Evolutionary conservation across 2,888 invertebrate genomes (phyloP).

Genomic region (Chloroclystis v-ata): DNA sequence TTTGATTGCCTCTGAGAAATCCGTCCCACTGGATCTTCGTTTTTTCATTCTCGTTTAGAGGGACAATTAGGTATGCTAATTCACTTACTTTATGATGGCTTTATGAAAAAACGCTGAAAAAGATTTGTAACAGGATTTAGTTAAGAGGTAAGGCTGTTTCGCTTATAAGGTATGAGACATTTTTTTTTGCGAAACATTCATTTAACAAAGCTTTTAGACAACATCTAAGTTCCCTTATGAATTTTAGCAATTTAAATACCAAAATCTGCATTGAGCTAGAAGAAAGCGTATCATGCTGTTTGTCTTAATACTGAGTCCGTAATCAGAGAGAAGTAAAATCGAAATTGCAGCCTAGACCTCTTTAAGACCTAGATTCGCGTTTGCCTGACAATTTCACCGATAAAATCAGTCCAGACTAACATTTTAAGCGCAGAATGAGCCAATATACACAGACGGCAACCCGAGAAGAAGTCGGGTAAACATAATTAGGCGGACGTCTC

Average conservation of each 20-base stretch:
- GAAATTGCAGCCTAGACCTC: conserved; percentile 11
- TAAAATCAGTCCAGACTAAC: conserved; percentile 42
- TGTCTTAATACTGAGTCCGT: no score
- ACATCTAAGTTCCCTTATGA: no score
- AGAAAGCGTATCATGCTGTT: no score
- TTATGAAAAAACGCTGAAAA: conserved; percentile 53
- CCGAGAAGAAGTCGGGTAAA: conserved; percentile 52
- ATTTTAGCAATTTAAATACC: no score
- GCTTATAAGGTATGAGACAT: conserved; percentile 12
- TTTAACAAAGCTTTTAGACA: conserved; percentile 5
- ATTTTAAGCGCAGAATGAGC: conserved; percentile 41
- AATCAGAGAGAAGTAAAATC: conserved; percentile 3
- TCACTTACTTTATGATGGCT: conserved; percentile 65
- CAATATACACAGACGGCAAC: conserved; percentile 43
- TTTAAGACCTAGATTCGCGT: conserved; percentile 14
- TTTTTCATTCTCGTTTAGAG: conserved; percentile 62
- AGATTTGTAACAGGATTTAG: conserved; percentile 55
- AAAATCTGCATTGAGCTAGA: no score
- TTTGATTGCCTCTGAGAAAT: conserved; percentile 69
- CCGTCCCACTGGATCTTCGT: conserved; percentile 53
- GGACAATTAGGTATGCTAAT: conserved; percentile 74
- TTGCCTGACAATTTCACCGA: conserved; percentile 24
- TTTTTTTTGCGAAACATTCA: conserved; percentile 13
- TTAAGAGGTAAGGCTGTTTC: conserved; percentile 32
- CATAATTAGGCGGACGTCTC: conserved; percentile 59